Evolutionary conservation across 2,113 vertebrate genomes (phyloP).

Genomic region (Misgurnus anguillicaudatus): DNA sequence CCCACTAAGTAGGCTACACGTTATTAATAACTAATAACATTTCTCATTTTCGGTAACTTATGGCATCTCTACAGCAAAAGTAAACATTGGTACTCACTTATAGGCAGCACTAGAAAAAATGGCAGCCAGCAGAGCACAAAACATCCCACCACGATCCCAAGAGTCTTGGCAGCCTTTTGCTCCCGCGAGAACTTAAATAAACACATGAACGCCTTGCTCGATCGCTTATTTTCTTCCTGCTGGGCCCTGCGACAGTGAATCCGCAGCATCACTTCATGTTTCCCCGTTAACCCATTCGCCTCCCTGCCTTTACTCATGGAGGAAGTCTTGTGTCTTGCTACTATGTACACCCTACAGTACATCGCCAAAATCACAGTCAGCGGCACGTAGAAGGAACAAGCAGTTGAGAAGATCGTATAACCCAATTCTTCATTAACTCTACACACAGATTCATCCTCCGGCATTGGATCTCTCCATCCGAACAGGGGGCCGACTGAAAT

Average conservation of each 20-base stretch:
- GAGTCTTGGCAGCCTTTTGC: conserved; percentile 94
- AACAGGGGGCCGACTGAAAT: conserved; percentile 93
- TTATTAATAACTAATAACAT: not conserved
- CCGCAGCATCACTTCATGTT: conserved; percentile 82
- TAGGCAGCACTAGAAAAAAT: conserved; percentile 93
- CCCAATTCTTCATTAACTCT: conserved; percentile 89
- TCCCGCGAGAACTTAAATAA: conserved; percentile 90
- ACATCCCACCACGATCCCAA: conserved; percentile 94
- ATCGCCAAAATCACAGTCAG: conserved; percentile 89
- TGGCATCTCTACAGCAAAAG: not conserved
- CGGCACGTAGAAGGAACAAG: conserved; percentile 94
- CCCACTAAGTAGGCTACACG: not conserved
- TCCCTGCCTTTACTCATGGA: conserved; percentile 77
- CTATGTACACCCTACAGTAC: conserved; percentile 93
- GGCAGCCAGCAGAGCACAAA: conserved; percentile 97
- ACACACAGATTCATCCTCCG: conserved; percentile 88
- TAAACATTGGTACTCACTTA: conserved; percentile 75
- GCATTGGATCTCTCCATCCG: conserved; percentile 91
- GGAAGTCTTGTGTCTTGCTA: conserved; percentile 82
- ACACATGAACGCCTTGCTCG: conserved; percentile 63
- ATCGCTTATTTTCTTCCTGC: not conserved
- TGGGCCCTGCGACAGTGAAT: conserved; percentile 81
- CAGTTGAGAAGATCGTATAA: conserved; percentile 90
- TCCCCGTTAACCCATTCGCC: conserved; percentile 70
- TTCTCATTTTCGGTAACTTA: not conserved